Conservation (phyloP, 2,888 invertebrate species). For the Folsomia manolachei region DNA sequence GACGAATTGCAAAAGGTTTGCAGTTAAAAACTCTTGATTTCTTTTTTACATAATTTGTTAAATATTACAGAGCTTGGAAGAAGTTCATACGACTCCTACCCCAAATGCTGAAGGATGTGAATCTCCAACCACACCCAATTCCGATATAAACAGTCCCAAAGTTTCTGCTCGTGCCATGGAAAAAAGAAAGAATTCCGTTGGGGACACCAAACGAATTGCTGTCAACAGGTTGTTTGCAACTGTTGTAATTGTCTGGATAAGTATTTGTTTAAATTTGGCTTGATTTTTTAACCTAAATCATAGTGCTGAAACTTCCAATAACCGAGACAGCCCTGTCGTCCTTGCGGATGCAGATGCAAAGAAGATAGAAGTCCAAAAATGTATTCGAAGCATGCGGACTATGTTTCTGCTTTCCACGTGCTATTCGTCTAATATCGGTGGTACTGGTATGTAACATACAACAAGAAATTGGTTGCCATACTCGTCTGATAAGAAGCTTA, state of each 20-base stretch:
- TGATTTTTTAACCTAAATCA: not conserved
- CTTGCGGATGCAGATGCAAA: not conserved
- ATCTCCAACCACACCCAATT: not conserved
- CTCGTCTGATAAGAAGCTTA: no score
- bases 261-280: not conserved
- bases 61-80: not conserved
- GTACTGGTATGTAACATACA: conserved; percentile 26
- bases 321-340: not conserved
- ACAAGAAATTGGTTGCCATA: not conserved
- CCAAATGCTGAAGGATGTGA: not conserved
- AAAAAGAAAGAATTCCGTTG: not conserved
- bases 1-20: conserved; percentile 76
- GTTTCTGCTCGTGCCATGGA: not conserved
- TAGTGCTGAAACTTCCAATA: no score
- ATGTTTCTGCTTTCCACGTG: not conserved
- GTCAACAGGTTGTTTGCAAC: not conserved
- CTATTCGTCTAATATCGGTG: conserved; percentile 36
- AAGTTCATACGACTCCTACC: not conserved
- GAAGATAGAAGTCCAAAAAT: not conserved
- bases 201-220: not conserved
- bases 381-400: not conserved
- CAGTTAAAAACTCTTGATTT: not conserved
- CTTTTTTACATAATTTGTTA: not conserved
- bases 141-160: not conserved
- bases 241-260: not conserved